A percentile compares a stretch with the other conserved stretches of the same genome.
Evolutionary conservation across 2,113 vertebrate genomes (phyloP).

Genomic region (Pterocles burchelli): DNA sequence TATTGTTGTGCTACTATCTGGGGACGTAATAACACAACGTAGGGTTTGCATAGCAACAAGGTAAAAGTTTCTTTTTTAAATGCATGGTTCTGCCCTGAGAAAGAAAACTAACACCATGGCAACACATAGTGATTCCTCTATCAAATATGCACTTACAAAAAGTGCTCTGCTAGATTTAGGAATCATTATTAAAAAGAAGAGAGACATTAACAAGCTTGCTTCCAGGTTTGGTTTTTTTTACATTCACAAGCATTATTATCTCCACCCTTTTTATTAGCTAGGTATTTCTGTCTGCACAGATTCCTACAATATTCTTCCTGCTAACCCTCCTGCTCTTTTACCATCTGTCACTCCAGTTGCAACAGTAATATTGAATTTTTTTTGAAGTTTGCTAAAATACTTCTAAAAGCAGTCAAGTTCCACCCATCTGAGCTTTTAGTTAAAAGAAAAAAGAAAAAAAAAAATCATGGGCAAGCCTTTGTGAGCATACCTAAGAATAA

Average conservation of each 20-base stretch:
- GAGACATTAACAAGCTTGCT: background rate
- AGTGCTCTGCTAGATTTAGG: background rate
- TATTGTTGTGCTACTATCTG: constrained; percentile 10
- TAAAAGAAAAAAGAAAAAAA: background rate
- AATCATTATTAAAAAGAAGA: constrained; percentile 20
- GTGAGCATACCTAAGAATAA: background rate
- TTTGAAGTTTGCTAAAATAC: background rate
- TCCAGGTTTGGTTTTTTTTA: background rate
- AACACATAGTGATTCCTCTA: constrained; percentile 39
- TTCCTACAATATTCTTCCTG: constrained; percentile 57
- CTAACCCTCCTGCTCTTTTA: constrained; percentile 32
- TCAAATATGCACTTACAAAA: background rate
- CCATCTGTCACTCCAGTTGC: constrained; percentile 47
- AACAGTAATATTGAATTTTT: background rate
- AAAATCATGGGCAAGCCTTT: background rate
- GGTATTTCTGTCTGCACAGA: constrained; percentile 50
- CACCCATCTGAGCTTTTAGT: background rate
- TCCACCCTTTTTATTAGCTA: constrained; percentile 25
- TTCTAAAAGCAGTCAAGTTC: constrained; percentile 1
- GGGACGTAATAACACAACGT: background rate
- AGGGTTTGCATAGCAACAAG: constrained; percentile 54
- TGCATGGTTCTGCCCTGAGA: background rate
- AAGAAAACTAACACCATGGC: constrained; percentile 45
- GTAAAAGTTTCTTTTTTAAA: constrained; percentile 40
- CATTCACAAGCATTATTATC: background rate